phyloP scores from a whole-genome alignment of 1,140 invertebrate genomes.

The Drusus annulatus region DNA sequence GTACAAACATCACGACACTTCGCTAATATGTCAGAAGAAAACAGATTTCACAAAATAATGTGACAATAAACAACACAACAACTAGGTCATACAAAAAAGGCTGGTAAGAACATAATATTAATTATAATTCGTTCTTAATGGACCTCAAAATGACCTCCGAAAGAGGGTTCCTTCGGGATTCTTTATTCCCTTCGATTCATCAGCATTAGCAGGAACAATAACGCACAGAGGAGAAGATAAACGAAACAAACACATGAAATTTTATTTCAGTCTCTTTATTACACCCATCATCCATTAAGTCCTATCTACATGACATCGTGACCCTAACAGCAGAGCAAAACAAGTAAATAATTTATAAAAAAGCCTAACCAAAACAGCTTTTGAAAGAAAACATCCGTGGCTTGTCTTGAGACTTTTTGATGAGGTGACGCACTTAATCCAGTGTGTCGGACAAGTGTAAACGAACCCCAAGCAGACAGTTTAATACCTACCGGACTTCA shows the following conservation, averaged over 20 bases:
- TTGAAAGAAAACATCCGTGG: too few relatives aligned
- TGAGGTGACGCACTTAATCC: neutral
- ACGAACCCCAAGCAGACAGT: slow-evolving; percentile 8
- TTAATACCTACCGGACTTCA: slow-evolving; percentile 27
- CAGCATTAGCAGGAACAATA: slow-evolving; percentile 28
- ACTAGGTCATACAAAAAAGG: neutral
- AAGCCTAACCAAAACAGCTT: neutral
- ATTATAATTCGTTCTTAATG: slow-evolving; percentile 16
- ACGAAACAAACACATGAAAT: slow-evolving; percentile 44
- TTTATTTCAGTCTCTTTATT: slow-evolving; percentile 40
- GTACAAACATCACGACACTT: too few relatives aligned
- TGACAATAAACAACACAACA: too few relatives aligned
- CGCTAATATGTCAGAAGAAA: too few relatives aligned
- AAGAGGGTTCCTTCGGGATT: slow-evolving; percentile 14
- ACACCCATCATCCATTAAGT: slow-evolving; percentile 34
- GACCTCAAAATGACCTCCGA: slow-evolving; percentile 3
- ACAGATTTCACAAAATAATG: too few relatives aligned
- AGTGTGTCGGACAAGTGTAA: neutral
- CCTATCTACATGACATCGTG: slow-evolving; percentile 17
- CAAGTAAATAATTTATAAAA: neutral
- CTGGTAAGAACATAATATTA: neutral
- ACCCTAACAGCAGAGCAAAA: neutral
- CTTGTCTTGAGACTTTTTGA: neutral
- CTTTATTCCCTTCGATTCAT: slow-evolving; percentile 31
- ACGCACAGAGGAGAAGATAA: slow-evolving; percentile 26